Base-by-base conservation (phyloP, 2,888 invertebrate genomes). In the Cremastobaeus sp. region DNA sequence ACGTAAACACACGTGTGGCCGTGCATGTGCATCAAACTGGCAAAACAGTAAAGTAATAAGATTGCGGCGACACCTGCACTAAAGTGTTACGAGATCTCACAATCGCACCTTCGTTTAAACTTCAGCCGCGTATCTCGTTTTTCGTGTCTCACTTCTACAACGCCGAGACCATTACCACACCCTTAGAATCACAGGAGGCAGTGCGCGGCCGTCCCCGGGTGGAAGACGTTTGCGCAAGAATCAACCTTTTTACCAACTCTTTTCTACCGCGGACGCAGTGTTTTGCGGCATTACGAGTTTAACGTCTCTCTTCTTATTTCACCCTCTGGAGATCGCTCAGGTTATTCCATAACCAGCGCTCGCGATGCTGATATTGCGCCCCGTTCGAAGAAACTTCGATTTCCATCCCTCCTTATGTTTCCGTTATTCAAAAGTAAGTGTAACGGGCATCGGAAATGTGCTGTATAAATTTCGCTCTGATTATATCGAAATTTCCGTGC, bases 31-130 rank as follows among this genome's bases (percentile, higher is more conserved):
- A 72, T 65, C 69, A 69, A 65, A 54, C 70, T 59, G 62, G 57
- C 54, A 43, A 66, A 76, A 65, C 72, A 62, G 54, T 35, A 32
- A 57, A 72, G 76, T 72, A 76, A 76, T 76, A 76, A 76, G 69
- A 60, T 59, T 54, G 35, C 45, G 62, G 62, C 48, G 57, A 57
- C 76, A 73, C 70, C 76, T 76, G 76, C 70, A 59, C 47, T 47
- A 55, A 70, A 76, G 57, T 73, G 73, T 73, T 76, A 73, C 69
- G 59, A 72, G 68, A 60, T 64, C 59, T 68, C 52, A 52, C 60
- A 50, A 66, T 69, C 73, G 37, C 65, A 57, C 68, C 69, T 65
- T 69, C 52, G 74, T 74, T 55, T 41, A 28, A 32, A 59, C 50
- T 64, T 50, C 12, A 48, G 47, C 34, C 18, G 50, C 37, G 35